phyloP scores from a whole-genome alignment of 92 coral and sea anemone species.

The Muricea muricata region DNA sequence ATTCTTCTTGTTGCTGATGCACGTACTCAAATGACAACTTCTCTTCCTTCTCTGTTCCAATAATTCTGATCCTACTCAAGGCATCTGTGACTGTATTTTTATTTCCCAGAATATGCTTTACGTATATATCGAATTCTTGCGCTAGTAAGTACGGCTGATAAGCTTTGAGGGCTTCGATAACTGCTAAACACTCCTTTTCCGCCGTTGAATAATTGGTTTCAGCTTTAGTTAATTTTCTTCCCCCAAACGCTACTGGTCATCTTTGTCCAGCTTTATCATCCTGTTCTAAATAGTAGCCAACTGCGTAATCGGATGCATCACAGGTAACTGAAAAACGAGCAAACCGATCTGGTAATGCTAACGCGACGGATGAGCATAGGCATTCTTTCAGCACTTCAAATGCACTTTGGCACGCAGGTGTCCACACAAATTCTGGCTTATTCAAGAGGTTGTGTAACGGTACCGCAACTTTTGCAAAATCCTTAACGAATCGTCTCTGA shows the following conservation, averaged over 20 bases:
- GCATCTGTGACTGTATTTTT: conserved; percentile 34
- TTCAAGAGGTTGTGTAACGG: conserved; percentile 63
- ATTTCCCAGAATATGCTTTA: conserved; percentile 44
- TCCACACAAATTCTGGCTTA: conserved; percentile 60
- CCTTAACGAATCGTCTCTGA: conserved; percentile 64
- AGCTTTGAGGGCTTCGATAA: conserved; percentile 59
- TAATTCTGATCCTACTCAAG: conserved; percentile 33
- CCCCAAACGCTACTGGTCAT: conserved; percentile 54
- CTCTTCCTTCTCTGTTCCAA: too few species aligned
- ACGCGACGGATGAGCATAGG: conserved; percentile 55
- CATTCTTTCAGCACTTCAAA: conserved; percentile 46
- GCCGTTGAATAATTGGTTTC: conserved; percentile 67
- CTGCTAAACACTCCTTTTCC: conserved; percentile 66
- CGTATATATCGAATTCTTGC: conserved; percentile 57
- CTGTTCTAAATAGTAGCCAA: conserved; percentile 59
- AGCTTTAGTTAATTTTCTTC: conserved; percentile 54
- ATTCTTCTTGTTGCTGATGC: conserved; percentile 53
- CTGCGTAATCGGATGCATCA: conserved; percentile 61
- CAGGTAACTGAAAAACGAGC: conserved; percentile 61
- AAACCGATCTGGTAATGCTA: conserved; percentile 52
- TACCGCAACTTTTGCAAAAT: conserved; percentile 57
- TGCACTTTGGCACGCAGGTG: conserved; percentile 58
- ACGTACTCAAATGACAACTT: too few species aligned
- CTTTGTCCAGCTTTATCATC: conserved; percentile 34
- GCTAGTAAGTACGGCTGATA: conserved; percentile 54